Percentiles rank a stretch among this genome's conserved stretches.
phyloP scores from a whole-genome alignment of 2,888 invertebrate species.

The Rhopalosiphum nymphaeae region DNA sequence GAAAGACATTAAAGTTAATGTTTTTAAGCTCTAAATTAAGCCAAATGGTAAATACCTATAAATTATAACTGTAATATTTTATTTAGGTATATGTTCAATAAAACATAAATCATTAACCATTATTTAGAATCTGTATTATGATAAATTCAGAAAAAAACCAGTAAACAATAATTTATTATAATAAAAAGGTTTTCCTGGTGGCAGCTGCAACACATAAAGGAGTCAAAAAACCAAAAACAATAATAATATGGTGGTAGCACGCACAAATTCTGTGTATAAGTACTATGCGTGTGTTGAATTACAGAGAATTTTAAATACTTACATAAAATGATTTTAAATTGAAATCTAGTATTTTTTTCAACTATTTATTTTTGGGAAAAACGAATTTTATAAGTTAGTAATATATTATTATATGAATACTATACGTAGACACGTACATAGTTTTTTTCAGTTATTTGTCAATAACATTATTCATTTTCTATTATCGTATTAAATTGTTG shows the following conservation, averaged over 20 bases:
- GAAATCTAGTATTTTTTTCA: neutral
- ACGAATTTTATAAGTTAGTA: neutral
- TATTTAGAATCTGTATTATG: neutral
- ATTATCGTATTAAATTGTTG: neutral
- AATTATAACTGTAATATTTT: neutral
- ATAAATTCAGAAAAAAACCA: neutral
- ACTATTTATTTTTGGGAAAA: neutral
- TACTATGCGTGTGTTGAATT: neutral
- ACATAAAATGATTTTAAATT: neutral
- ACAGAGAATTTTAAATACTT: neutral
- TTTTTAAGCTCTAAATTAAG: neutral
- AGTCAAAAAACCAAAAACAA: slow-evolving; percentile 4
- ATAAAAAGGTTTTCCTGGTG: neutral
- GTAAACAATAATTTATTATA: neutral
- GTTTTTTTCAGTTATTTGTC: neutral
- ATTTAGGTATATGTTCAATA: neutral
- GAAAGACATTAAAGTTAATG: too few species aligned
- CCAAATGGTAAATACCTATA: neutral
- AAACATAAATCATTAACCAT: neutral
- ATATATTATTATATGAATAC: neutral
- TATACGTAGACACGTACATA: neutral
- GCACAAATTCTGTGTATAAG: neutral
- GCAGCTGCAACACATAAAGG: neutral
- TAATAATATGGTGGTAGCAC: neutral
- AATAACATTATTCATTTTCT: neutral